phyloP scores from a whole-genome alignment of 2,113 vertebrate species.

The Dasyornis broadbenti region DNA sequence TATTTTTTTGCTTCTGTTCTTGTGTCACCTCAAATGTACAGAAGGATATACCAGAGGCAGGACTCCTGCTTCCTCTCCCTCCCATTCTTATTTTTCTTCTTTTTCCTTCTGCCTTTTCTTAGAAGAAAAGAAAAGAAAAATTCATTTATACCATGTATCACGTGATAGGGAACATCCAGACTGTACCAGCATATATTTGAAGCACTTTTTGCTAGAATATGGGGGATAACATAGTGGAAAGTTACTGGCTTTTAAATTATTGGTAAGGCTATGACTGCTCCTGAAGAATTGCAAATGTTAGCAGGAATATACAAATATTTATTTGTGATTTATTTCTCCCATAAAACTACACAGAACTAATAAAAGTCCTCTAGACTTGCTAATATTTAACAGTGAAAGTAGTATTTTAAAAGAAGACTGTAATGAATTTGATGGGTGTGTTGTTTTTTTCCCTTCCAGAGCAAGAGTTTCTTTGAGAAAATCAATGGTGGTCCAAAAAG shows the following conservation, averaged over 20 bases:
- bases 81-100: neutral
- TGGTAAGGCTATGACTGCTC: constrained; percentile 19
- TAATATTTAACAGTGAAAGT: constrained; percentile 32
- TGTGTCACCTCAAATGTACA: neutral
- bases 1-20: constrained; percentile 2
- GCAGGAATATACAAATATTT: constrained; percentile 1
- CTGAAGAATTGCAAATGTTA: constrained; percentile 24
- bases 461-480: constrained; percentile 93
- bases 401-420: constrained; percentile 30
- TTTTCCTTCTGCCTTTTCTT: neutral
- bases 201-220: neutral
- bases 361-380: constrained; percentile 21
- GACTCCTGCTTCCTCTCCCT: neutral
- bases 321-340: constrained; percentile 47
- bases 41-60: neutral
- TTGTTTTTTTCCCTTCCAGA: constrained; percentile 70
- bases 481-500: constrained; percentile 86
- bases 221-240: neutral
- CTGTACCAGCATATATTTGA: neutral
- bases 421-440: constrained; percentile 37
- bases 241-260: constrained; percentile 18
- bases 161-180: neutral
- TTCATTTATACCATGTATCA: neutral
- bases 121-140: too few relatives aligned
- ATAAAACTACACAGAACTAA: constrained; percentile 23